Percentiles rank a stretch among this genome's conserved stretches.
phyloP scores from a whole-genome alignment of 2,113 vertebrate species.

The Neolamprologus sp. region DNA sequence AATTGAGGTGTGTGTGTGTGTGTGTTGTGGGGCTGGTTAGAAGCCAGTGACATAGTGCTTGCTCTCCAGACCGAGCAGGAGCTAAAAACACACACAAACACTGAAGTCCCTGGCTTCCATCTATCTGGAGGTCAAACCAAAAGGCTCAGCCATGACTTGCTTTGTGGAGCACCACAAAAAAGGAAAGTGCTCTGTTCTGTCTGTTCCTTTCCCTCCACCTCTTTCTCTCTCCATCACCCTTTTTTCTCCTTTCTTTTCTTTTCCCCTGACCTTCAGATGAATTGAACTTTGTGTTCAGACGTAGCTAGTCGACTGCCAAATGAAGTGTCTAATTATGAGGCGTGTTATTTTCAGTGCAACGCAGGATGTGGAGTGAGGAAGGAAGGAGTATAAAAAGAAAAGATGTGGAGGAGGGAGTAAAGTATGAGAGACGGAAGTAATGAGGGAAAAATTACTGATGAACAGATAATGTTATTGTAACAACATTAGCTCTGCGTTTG shows the following conservation, averaged over 20 bases:
- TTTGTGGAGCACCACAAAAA: constrained; percentile 12
- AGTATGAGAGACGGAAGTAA: not conserved
- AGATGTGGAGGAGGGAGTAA: not conserved
- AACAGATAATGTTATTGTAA: not conserved
- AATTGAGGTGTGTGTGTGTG: constrained; percentile 37
- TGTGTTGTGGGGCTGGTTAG: constrained; percentile 18
- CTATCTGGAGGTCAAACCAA: constrained; percentile 18
- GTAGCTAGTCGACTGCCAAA: constrained; percentile 38
- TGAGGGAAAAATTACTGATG: not conserved
- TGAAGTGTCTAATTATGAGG: constrained; percentile 55
- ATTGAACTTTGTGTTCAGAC: constrained; percentile 30
- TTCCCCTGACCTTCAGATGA: constrained; percentile 41
- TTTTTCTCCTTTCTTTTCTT: not conserved
- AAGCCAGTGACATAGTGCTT: constrained; percentile 22
- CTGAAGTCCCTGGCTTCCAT: not conserved
- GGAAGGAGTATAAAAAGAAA: not conserved
- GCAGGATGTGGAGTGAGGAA: not conserved
- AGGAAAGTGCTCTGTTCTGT: not conserved
- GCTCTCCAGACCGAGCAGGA: constrained; percentile 9
- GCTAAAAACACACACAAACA: constrained; percentile 16
- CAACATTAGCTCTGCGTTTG: not conserved
- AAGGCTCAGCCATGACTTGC: not conserved
- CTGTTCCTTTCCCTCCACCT: not conserved
- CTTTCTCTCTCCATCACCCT: not conserved
- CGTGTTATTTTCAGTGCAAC: constrained; percentile 36